Base-by-base conservation (phyloP, 2,888 invertebrate species). In the Meteorus colon region DNA sequence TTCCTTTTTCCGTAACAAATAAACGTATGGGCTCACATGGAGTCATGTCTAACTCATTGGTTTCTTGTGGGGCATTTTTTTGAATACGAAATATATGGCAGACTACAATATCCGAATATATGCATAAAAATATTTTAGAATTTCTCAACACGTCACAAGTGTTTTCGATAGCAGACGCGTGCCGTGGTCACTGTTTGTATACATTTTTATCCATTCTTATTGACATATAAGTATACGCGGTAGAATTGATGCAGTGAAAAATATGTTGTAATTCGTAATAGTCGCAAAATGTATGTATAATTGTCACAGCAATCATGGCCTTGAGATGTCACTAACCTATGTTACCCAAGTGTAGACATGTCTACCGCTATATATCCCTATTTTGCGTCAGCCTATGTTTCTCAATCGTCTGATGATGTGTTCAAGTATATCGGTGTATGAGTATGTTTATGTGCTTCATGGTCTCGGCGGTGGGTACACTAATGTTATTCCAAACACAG, bases 281-380 rank as follows among this genome's bases (percentile, higher is more conserved):
- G 51, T n/a, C 51, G n/a, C 51, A 51, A 3, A 3, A 16, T 14
- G 0, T 16, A 14, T 48, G 16, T 16, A 48, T 10, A 65, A 34
- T 41, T 14, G 27, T 45, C 27, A 45, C 67, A 14, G 14, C 34
- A 55, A 68, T 76, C 77, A 77, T 83, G 87, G 82, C 88, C 88
- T 87, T 86, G 84, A 79, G 67, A 85, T 86, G 88, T 88, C 87
- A 87, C 86, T 87, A 87, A 87, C 87, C 88, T 87, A 87, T 85
- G 88, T 85, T 86, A 85, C 2, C 86, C 85, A 81, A 68, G 82
- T 55, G 19, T 82, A 81, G 79, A 81, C 81, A 65, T 73, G 83
- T 81, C 81, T 82, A 82, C 79, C 70, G 78, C 76, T 76, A 74
- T 70, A 67, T 51, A 41, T 71, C 48, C 68, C 62, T 27, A 24